Percentiles rank a stretch among this genome's conserved stretches.
These are phyloP conservation scores for Nestor notabilis DNA, from an alignment of 2,113 vertebrate species.

Conservation along the genomic window DNA sequence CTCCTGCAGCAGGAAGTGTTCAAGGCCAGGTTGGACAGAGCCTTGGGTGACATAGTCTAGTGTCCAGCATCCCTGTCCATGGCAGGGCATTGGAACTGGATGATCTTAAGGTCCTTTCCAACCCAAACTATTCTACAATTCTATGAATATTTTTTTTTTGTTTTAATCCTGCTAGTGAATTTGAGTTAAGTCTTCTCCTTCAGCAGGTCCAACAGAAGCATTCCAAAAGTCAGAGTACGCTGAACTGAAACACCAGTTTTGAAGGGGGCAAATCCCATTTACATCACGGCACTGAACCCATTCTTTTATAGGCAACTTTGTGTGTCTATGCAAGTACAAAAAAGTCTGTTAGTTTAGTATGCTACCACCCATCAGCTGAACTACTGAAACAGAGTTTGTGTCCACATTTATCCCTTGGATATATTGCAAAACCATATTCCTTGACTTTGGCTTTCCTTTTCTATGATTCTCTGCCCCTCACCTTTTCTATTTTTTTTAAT, in stretches of 20 bases:
- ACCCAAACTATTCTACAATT: background rate
- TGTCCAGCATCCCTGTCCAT: background rate
- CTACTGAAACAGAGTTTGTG: background rate
- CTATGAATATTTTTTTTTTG: background rate
- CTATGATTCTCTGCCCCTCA: background rate
- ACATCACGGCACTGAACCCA: background rate
- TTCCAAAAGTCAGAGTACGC: background rate
- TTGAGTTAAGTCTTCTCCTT: background rate
- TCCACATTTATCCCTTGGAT: background rate
- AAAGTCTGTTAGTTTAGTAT: background rate
- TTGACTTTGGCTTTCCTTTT: background rate
- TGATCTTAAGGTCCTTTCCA: background rate
- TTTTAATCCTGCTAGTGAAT: background rate
- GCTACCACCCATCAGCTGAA: background rate
- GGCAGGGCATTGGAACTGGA: background rate
- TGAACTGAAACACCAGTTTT: background rate
- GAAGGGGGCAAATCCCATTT: background rate
- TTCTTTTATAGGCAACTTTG: background rate
- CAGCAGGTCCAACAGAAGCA: background rate
- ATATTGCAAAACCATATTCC: background rate
- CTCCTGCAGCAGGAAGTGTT: background rate
- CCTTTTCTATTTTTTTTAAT: background rate
- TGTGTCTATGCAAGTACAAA: background rate
- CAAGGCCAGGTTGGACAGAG: background rate
- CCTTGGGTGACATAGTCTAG: background rate